Base-by-base conservation (phyloP, 2,797 vertebrate genomes). In the Otolemur crassicaudatus region DNA sequence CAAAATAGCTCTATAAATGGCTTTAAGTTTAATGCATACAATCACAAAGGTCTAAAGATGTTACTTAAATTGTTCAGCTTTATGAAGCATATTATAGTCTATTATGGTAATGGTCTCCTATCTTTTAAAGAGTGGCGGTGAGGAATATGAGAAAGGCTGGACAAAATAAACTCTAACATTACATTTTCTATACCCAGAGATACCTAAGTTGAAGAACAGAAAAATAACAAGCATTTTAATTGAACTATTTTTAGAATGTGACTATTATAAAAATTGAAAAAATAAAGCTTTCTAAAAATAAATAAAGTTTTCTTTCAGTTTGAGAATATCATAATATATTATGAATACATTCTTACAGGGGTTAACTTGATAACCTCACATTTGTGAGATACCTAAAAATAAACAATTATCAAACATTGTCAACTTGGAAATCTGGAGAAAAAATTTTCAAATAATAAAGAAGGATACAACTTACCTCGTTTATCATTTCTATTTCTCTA, bases 401-500 rank as follows among this genome's bases (percentile, higher is more conserved):
- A 82, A 91, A 77, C 1, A 96, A 76, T 56, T 82, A 61, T 80
- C 27, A 56, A 72, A 88, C 61, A 73, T 16, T 40, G 7, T 37
- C 73, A 49, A 93, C 20, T 82, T 70, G 90, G 34, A 94, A 56
- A 73, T 60, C 13, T 88, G 1, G 12, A 77, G 43, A 89, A 95
- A 80, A 43, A 75, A 80, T 34, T 79, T 76, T 40, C 3, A 92
- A 93, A 63, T 58, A 56, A 29, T 86, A 95, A 87, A 70, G 4
- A 94, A 19, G 3, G 6, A 76, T n/a, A 72, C 10, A 63, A 94
- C 99, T 97, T 96, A 99, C 99, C 99, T 99, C 99, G 80, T 99
- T 99, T 98, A 99, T 99, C 99, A 99, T 99, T 98, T 99, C 99
- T 70, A 99, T 99, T 98, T 99, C 99, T 98, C 99, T 99, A 98